Conservation (phyloP, 2,888 invertebrate genomes). For the Tenthredo mesomela region DNA sequence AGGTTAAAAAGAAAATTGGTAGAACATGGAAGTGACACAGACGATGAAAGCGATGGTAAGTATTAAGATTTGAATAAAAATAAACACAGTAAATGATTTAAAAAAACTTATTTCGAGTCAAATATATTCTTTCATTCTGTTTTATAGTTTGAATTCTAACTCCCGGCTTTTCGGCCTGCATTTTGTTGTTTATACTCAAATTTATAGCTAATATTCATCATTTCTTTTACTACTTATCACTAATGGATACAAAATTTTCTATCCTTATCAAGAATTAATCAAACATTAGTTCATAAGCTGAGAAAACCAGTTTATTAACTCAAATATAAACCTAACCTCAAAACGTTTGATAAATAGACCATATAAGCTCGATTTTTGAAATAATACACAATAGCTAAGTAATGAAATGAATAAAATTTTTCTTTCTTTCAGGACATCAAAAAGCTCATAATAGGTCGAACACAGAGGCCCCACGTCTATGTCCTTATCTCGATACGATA, state of each 20-base stretch:
- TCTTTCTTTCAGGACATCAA: background rate
- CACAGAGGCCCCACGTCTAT: constrained; percentile 81
- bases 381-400: background rate
- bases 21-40: constrained; percentile 61
- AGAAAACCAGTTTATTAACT: background rate
- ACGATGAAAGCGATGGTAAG: constrained; percentile 68
- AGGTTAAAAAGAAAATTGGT: constrained; percentile 66
- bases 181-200: background rate
- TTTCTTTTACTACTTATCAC: background rate
- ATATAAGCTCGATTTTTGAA: background rate
- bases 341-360: background rate
- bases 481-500: constrained; percentile 99
- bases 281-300: background rate
- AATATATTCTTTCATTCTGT: background rate
- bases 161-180: background rate
- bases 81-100: background rate
- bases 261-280: background rate
- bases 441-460: constrained; percentile 37
- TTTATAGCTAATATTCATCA: background rate
- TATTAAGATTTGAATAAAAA: background rate
- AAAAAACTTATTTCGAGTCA: background rate
- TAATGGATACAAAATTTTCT: background rate
- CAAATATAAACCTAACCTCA: background rate
- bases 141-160: background rate
- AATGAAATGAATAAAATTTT: background rate